phyloP scores from a whole-genome alignment of 2,113 vertebrate species.

The Malurus melanocephalus region DNA sequence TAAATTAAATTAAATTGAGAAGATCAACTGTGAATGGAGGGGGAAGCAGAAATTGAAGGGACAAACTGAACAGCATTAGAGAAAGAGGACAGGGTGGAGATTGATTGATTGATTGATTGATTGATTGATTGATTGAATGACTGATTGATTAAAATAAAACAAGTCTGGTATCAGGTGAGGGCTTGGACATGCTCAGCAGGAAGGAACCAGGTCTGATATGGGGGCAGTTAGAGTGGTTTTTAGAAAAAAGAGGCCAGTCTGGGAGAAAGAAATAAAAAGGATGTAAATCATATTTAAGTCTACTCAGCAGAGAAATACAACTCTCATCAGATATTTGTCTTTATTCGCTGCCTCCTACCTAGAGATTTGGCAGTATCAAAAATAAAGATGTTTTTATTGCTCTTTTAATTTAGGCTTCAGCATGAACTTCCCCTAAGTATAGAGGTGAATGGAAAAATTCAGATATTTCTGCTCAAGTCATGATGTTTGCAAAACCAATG shows the following conservation, averaged over 20 bases:
- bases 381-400: background rate
- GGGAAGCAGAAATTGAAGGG: background rate
- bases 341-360: background rate
- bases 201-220: background rate
- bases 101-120: background rate
- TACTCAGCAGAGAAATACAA: background rate
- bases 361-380: background rate
- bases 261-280: rapidly evolving
- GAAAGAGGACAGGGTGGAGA: background rate
- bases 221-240: background rate
- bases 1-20: background rate
- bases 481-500: background rate
- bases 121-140: background rate
- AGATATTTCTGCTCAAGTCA: background rate
- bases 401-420: background rate
- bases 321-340: background rate
- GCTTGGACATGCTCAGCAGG: background rate
- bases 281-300: background rate
- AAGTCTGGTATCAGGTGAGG: background rate
- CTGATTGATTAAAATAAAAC: background rate
- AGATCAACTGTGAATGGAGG: background rate
- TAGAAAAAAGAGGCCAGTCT: background rate
- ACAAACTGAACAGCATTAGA: background rate
- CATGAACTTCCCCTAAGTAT: background rate
- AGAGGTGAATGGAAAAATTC: background rate